Evolutionary conservation across 1,140 invertebrate species (phyloP).

Genomic region (Wiebesia pumilae): DNA sequence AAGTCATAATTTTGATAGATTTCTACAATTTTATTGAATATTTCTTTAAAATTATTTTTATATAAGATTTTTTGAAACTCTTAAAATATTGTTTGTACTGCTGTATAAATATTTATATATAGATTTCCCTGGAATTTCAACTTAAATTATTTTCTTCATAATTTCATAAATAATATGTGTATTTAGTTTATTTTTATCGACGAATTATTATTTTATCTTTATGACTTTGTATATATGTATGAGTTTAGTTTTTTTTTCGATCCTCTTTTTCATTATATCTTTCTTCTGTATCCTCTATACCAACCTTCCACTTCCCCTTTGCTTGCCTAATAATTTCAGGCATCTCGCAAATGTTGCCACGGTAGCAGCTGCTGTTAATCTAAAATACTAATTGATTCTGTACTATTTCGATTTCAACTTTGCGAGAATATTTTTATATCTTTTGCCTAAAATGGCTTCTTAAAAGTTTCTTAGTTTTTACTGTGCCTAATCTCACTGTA

Average conservation of each 20-base stretch:
- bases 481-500: neutral
- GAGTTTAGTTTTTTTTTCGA: no score
- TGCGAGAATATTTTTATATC: neutral
- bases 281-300: no score
- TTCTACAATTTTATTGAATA: no score
- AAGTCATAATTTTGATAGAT: no score
- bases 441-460: neutral
- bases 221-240: no score
- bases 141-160: neutral
- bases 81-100: neutral
- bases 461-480: neutral
- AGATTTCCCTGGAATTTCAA: neutral
- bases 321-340: neutral
- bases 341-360: constrained; percentile 34
- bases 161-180: neutral
- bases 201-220: no score
- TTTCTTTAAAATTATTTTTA: no score
- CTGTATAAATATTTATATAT: neutral
- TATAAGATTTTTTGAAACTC: neutral
- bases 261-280: no score
- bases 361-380: constrained; percentile 44
- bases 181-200: no score
- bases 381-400: constrained; percentile 44
- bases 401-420: neutral
- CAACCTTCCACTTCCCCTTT: neutral